A percentile compares a stretch with the other conserved stretches of the same genome.
Conservation (phyloP, 2,888 invertebrate species). For the Amiota communis region DNA sequence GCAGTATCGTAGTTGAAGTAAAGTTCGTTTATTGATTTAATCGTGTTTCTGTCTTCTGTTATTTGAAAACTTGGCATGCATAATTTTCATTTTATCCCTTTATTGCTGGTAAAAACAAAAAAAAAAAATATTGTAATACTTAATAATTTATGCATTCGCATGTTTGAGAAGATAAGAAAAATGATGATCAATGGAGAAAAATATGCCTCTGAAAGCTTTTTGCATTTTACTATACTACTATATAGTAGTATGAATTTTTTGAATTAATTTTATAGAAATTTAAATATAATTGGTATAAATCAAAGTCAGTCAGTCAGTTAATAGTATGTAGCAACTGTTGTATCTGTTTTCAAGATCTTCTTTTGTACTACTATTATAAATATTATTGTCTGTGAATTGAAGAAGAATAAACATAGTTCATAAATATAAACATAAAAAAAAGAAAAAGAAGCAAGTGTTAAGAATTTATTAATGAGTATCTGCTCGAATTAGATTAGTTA, state of each 20-base stretch:
- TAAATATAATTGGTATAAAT: neutral
- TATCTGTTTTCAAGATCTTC: too few relatives aligned
- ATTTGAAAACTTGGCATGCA: slow-evolving; percentile 15
- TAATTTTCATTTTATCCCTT: slow-evolving; percentile 9
- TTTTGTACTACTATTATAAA: too few relatives aligned
- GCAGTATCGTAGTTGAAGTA: neutral
- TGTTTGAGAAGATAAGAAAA: neutral
- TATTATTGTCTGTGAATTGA: too few relatives aligned
- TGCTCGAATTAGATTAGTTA: too few relatives aligned
- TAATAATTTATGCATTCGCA: slow-evolving; percentile 12
- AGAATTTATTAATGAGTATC: too few relatives aligned
- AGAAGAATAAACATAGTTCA: too few relatives aligned
- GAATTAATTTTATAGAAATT: neutral
- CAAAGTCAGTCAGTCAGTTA: neutral
- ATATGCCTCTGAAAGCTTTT: neutral
- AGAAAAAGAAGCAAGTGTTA: too few relatives aligned
- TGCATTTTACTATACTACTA: neutral
- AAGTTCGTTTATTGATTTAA: slow-evolving; percentile 21
- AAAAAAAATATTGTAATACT: neutral
- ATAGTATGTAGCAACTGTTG: too few relatives aligned
- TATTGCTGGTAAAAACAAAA: neutral
- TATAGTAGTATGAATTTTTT: neutral
- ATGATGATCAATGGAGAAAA: neutral
- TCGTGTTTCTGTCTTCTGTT: neutral
- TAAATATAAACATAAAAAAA: too few relatives aligned